Evolutionary conservation across 1,140 invertebrate species (phyloP).

Genomic region (Saccostrea cuccullata): DNA sequence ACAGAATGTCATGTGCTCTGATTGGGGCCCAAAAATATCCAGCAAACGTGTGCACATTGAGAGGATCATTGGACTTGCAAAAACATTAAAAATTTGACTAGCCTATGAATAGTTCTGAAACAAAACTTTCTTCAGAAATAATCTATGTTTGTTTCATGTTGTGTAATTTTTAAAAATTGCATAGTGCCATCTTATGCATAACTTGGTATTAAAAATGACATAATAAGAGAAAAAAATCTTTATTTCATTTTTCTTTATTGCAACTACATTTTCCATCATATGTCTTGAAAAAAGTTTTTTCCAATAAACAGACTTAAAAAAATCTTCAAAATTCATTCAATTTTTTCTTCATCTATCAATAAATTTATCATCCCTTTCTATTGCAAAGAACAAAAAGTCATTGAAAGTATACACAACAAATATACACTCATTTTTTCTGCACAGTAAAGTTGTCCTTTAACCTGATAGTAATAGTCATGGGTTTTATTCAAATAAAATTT

Average conservation of each 20-base stretch:
- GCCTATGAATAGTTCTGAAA: slow-evolving; percentile 48
- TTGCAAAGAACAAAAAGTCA: slow-evolving; percentile 42
- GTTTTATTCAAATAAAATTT: too few species aligned
- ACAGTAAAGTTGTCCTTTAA: too few species aligned
- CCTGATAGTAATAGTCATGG: too few species aligned
- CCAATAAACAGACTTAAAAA: too few species aligned
- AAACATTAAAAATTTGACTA: slow-evolving; percentile 58
- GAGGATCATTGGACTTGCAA: slow-evolving; percentile 48
- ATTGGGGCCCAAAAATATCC: too few species aligned
- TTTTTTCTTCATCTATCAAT: too few species aligned
- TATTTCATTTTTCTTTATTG: background rate
- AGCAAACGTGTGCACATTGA: too few species aligned
- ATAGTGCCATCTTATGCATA: slow-evolving; percentile 22
- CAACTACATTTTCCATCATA: background rate
- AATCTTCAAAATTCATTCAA: too few species aligned
- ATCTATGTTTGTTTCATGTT: slow-evolving; percentile 49
- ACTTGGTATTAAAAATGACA: too few species aligned
- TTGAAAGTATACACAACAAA: slow-evolving; percentile 55
- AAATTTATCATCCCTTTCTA: slow-evolving; percentile 39
- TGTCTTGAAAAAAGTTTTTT: too few species aligned
- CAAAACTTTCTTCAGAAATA: slow-evolving; percentile 49
- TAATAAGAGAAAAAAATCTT: background rate
- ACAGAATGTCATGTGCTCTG: too few species aligned
- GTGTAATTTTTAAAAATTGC: slow-evolving; percentile 48
- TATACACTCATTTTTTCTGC: slow-evolving; percentile 11